Base-by-base conservation (phyloP, 2,888 invertebrate species). In the Sericinus montela region DNA sequence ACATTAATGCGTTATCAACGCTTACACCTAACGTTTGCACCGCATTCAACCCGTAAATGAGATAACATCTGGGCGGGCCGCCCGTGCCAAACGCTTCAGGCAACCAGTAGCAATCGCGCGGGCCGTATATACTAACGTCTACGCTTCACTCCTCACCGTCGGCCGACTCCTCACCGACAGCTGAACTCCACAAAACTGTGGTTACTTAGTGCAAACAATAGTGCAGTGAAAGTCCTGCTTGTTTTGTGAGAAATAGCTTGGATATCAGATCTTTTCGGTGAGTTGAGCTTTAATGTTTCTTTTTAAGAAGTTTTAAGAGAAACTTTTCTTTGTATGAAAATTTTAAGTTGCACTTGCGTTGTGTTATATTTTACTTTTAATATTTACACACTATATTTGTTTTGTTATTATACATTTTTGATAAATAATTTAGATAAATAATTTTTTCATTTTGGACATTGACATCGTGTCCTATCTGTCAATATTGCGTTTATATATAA, bases 1-100 rank as follows among this genome's bases (percentile, higher is more conserved):
- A 32, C n/a, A 42, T 44, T 49, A 39, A 7, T 25, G 19, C 8
- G 30, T 38, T 46, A 38, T 51, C 37, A 13, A 37, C 45, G 41
- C 42, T 48, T 36, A 7, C 34, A 29, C 34, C 44, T 37, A 32
- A 40, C 46, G 25, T 39, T 37, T 49, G 39, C 42, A 29, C 39
- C 46, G 35, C 45, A 49, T 49, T 43, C 40, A 23, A 41, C 29
- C 47, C 52, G 49, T 47, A 40, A 46, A 50, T 61, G 59, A 57
- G 82, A 82, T 82, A 80, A 67, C 74, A 75, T 76, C 80, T 76
- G 75, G 83, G 81, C 81, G 83, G 81, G 72, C 80, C 60, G 68
- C 59, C 63, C 73, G 80, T 74, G 72, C 74, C 74, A 62, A 53
- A 50, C 38, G 47, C 65, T 49, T 3, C 28, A 14, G 13, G 14